Conservation (phyloP, 2,888 invertebrate species). For the Drepanosiphum platanoidis region DNA sequence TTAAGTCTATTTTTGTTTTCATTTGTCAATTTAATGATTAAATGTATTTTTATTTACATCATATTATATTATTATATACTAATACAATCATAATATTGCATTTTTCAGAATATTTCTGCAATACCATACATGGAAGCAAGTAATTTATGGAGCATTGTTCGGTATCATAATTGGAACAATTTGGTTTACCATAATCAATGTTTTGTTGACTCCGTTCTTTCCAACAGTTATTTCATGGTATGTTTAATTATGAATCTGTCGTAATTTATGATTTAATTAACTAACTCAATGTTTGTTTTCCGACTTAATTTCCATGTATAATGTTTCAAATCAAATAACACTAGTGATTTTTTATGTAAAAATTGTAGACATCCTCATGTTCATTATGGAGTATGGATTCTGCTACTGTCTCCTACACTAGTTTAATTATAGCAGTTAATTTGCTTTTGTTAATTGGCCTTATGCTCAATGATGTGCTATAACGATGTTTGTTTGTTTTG, state of each 20-base stretch:
- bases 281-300: constrained; percentile 19
- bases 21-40: too few species aligned
- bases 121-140: constrained; percentile 86
- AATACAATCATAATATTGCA: not conserved
- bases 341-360: constrained; percentile 23
- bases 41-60: constrained; percentile 67
- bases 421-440: constrained; percentile 24
- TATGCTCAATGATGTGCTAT: not conserved
- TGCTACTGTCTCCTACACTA: not conserved
- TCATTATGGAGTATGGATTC: constrained; percentile 31
- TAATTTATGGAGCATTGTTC: constrained; percentile 79
- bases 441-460: not conserved
- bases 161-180: constrained; percentile 79
- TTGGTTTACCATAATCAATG: constrained; percentile 85
- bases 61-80: not conserved
- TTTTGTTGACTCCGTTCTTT: constrained; percentile 84
- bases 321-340: constrained; percentile 3
- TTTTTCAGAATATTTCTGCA: constrained; percentile 79
- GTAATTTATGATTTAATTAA: constrained; percentile 29
- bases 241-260: constrained; percentile 67
- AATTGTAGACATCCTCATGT: constrained; percentile 29
- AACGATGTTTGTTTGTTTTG: not conserved
- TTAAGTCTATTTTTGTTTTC: too few species aligned
- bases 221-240: constrained; percentile 87
- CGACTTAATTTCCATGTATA: constrained; percentile 21